Evolutionary conservation across 2,113 vertebrate genomes (phyloP).

Genomic region (Ptyas mucosa): DNA sequence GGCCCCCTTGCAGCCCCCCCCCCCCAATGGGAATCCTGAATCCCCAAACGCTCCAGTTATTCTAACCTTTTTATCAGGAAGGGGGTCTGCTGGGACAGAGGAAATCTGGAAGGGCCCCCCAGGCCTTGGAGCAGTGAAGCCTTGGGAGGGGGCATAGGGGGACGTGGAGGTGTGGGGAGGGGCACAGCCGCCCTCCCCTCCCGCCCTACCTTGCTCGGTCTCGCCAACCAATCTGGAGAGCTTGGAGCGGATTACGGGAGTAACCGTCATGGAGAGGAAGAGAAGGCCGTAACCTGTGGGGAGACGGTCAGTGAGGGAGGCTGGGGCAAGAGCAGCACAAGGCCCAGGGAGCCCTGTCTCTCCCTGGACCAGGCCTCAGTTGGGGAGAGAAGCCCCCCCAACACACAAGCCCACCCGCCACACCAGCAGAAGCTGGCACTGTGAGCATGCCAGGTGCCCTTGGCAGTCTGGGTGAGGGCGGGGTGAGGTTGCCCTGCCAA

Average conservation of each 20-base stretch:
- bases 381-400: not conserved
- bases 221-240: slow-evolving; percentile 84
- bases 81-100: not conserved
- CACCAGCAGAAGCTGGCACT: not conserved
- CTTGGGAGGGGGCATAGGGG: too few species aligned
- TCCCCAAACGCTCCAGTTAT: not conserved
- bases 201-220: slow-evolving; percentile 82
- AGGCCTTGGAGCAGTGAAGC: not conserved
- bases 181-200: not conserved
- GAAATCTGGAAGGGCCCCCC: not conserved
- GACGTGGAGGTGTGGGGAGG: not conserved
- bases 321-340: not conserved
- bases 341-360: too few species aligned
- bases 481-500: not conserved
- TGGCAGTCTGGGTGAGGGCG: accelerated
- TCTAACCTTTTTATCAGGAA: too few species aligned
- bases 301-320: not conserved
- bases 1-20: not conserved
- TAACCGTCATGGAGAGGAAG: slow-evolving; percentile 82
- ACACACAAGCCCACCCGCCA: not conserved
- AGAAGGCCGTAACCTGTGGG: slow-evolving; percentile 82
- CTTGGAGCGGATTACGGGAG: slow-evolving; percentile 88
- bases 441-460: not conserved
- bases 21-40: not conserved
- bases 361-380: too few species aligned